Conservation (phyloP, 2,888 invertebrate species). For the Pogonocherus hispidulus region DNA sequence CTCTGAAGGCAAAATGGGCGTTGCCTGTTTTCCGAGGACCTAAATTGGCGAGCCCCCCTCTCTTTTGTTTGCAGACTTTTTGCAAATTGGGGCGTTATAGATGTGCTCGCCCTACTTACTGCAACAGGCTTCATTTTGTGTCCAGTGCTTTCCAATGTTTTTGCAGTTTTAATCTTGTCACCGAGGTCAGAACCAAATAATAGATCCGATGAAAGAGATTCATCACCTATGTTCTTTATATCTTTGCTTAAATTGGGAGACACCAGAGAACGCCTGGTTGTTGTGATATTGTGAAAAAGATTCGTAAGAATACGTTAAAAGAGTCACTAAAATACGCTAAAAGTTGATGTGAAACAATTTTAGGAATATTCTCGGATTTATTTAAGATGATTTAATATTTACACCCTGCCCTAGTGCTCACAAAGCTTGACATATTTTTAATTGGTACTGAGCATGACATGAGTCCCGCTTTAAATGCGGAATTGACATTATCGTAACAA, state of each 20-base stretch:
- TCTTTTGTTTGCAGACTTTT: neutral
- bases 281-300: neutral
- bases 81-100: neutral
- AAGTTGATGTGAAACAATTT: neutral
- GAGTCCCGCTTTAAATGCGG: too few relatives aligned
- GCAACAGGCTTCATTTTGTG: neutral
- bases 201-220: neutral
- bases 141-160: neutral
- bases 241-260: neutral
- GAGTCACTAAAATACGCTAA: conserved; percentile 1
- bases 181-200: neutral
- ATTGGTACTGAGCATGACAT: too few relatives aligned
- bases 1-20: conserved; percentile 6
- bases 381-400: too few relatives aligned
- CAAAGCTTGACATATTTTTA: too few relatives aligned
- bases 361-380: neutral
- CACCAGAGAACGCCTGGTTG: neutral
- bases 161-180: neutral
- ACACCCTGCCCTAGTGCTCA: too few relatives aligned
- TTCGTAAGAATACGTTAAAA: neutral
- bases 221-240: neutral
- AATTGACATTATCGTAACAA: too few relatives aligned
- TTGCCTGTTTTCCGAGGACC: neutral
- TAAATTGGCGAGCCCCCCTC: neutral
- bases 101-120: neutral